Evolutionary conservation across 2,113 vertebrate genomes (phyloP).

Genomic region (Hydrochoerus hydrochaeris): DNA sequence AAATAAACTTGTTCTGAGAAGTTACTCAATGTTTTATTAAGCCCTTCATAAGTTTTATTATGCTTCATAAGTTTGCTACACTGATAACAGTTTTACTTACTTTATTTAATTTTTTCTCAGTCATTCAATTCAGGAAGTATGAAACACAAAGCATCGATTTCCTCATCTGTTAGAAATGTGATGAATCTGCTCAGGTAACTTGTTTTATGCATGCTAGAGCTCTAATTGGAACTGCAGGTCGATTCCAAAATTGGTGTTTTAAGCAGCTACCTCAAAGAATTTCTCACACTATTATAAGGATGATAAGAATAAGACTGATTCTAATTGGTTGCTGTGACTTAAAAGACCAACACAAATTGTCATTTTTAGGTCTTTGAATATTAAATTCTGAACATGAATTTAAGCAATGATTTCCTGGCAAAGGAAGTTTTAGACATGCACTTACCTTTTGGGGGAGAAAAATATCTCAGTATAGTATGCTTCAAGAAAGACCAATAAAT

Average conservation of each 20-base stretch:
- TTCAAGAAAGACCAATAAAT: not conserved
- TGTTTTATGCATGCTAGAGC: not conserved
- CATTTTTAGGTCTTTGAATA: not conserved
- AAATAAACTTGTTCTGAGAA: slow-evolving; percentile 9
- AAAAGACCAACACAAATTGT: not conserved
- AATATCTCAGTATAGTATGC: not conserved
- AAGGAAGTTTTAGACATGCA: not conserved
- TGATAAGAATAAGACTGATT: not conserved
- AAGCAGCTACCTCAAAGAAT: not conserved
- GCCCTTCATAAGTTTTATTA: not conserved
- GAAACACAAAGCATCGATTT: not conserved
- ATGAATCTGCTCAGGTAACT: not conserved
- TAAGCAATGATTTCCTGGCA: not conserved
- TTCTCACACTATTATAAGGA: not conserved
- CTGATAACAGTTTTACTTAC: not conserved
- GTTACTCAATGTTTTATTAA: not conserved
- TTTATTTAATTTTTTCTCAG: not conserved
- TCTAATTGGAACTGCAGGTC: not conserved
- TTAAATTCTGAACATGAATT: not conserved
- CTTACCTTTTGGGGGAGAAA: not conserved
- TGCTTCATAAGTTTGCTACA: not conserved
- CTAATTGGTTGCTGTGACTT: not conserved
- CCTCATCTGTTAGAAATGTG: not conserved
- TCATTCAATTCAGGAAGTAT: not conserved
- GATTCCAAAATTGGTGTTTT: not conserved